A percentile compares a stretch with the other conserved stretches of the same genome.
Evolutionary conservation across 92 coral and sea anemone species (phyloP).

Genomic region (Epizoanthus ramosus): DNA sequence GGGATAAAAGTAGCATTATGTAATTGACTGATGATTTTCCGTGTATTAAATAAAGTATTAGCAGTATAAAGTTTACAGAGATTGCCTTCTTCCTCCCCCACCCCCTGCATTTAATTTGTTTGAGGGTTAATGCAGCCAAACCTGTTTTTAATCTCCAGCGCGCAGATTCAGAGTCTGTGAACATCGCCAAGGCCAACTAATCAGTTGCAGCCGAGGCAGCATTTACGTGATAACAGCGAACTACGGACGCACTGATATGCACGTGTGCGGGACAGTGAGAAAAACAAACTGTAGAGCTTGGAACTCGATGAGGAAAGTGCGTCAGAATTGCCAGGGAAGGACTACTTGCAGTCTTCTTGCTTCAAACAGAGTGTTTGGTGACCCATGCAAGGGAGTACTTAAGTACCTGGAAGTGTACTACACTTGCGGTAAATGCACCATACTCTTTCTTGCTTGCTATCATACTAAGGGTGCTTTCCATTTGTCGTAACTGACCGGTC

Average conservation of each 20-base stretch:
- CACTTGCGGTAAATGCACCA: not conserved
- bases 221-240: conserved; percentile 1
- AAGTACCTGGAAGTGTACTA: conserved; percentile 12
- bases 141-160: not conserved
- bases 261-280: not conserved
- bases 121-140: not conserved
- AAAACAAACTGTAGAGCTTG: not conserved
- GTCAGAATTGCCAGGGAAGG: conserved; percentile 13
- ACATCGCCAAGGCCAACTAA: not conserved
- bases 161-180: not conserved
- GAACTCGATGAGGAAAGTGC: conserved; percentile 15
- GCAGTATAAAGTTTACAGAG: no score
- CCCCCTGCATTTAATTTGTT: no score
- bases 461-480: no score
- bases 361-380: conserved; percentile 31
- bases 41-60: no score
- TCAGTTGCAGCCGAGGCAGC: not conserved
- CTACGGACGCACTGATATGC: not conserved
- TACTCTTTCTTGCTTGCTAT: no score
- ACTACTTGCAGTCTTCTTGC: not conserved
- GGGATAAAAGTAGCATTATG: no score
- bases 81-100: no score
- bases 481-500: no score
- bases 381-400: not conserved
- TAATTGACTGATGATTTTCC: no score